Evolutionary conservation across 2,888 invertebrate species (phyloP).

Genomic region (Apantesis nais): DNA sequence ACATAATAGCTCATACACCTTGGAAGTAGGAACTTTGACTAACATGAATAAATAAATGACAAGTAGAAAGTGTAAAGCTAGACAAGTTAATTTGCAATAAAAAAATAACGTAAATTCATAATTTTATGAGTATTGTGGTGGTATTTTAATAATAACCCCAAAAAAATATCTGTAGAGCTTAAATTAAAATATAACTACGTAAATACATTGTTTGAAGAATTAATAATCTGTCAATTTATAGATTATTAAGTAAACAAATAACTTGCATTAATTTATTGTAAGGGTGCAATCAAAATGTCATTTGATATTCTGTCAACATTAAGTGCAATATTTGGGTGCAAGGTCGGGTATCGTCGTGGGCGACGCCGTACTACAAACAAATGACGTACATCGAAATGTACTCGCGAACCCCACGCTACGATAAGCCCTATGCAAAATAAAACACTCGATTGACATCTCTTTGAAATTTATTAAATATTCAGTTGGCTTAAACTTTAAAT

Average conservation of each 20-base stretch:
- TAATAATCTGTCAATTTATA: not conserved
- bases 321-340: constrained; percentile 67
- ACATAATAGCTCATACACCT: too few species aligned
- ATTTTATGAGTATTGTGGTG: too few species aligned
- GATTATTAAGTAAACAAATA: not conserved
- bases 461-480: constrained; percentile 85
- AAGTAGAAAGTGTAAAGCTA: too few species aligned
- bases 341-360: constrained; percentile 33
- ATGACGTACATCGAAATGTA: constrained; percentile 85
- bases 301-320: constrained; percentile 79
- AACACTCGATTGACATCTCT: constrained; percentile 84
- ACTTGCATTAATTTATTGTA: not conserved
- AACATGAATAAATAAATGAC: too few species aligned
- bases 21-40: too few species aligned
- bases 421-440: constrained; percentile 85
- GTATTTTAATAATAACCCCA: too few species aligned
- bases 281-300: constrained; percentile 66
- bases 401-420: constrained; percentile 74
- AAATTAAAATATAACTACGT: not conserved
- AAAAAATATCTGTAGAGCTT: not conserved
- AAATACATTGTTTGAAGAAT: not conserved
- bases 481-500: constrained; percentile 78
- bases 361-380: constrained; percentile 73
- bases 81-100: too few species aligned
- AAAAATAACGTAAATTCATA: too few species aligned